Conservation (phyloP, 2,888 invertebrate genomes). For the Andrena bicolor region DNA sequence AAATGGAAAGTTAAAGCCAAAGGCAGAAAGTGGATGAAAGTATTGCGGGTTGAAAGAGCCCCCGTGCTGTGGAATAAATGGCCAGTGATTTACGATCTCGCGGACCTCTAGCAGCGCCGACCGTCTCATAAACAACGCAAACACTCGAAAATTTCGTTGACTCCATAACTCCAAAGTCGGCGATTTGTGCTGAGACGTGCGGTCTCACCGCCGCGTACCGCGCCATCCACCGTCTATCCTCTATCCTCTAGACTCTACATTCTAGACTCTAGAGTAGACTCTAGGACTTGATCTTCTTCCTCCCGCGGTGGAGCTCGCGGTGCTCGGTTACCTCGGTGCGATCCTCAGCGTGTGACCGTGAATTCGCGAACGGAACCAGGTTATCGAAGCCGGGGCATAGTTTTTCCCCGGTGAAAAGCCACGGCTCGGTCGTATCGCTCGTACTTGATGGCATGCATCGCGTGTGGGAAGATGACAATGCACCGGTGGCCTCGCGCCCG, state of each 20-base stretch:
- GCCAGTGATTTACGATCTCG: constrained; percentile 29
- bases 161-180: background rate
- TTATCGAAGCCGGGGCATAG: constrained; percentile 48
- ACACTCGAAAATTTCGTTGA: constrained; percentile 34
- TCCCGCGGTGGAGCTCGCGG: too few species aligned
- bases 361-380: constrained; percentile 50
- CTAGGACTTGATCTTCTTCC: too few species aligned
- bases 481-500: constrained; percentile 78
- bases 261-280: too few species aligned
- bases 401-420: constrained; percentile 30
- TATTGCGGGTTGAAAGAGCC: constrained; percentile 39
- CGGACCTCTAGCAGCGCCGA: background rate
- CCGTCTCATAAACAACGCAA: constrained; percentile 36
- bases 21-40: constrained; percentile 56
- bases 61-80: constrained; percentile 29
- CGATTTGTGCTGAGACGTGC: too few species aligned
- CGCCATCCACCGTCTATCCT: too few species aligned
- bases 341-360: constrained; percentile 25
- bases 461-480: constrained; percentile 80
- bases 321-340: background rate
- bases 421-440: constrained; percentile 43
- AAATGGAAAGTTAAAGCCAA: constrained; percentile 41
- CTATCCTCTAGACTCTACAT: too few species aligned
- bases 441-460: constrained; percentile 62
- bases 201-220: too few species aligned